These are phyloP conservation scores for Eptesicus fuscus DNA, from an alignment of 2,113 vertebrate species.

Conservation along the genomic window DNA sequence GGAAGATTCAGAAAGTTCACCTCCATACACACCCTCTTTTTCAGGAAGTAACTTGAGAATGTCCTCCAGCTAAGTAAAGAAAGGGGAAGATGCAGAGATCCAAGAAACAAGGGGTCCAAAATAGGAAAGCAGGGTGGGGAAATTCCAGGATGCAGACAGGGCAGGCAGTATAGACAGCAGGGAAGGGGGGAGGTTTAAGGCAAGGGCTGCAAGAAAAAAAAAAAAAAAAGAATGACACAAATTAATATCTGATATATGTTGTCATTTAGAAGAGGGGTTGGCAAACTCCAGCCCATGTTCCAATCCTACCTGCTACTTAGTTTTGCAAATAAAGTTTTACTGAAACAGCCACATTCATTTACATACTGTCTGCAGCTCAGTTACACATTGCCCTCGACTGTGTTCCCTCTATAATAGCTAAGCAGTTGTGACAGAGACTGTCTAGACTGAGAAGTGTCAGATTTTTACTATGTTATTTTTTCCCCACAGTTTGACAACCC, in stretches of 20 bases:
- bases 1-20: neutral
- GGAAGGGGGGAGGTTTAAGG: too few species aligned
- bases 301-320: neutral
- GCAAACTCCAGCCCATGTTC: neutral
- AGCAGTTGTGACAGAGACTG: neutral
- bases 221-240: neutral
- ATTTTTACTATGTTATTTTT: neutral
- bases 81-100: conserved; percentile 38
- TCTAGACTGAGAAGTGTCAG: neutral
- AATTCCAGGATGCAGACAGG: neutral
- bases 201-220: neutral
- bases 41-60: conserved; percentile 46
- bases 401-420: neutral
- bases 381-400: neutral
- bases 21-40: neutral
- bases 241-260: neutral
- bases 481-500: neutral
- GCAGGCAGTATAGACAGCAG: too few species aligned
- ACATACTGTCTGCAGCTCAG: neutral
- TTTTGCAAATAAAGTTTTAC: conserved; percentile 1
- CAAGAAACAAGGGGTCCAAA: neutral
- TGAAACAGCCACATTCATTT: neutral
- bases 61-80: conserved; percentile 12
- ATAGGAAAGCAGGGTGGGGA: neutral
- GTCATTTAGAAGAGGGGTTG: neutral